phyloP scores from a whole-genome alignment of 2,113 vertebrate genomes.

The Datnioides undecimradiatus region DNA sequence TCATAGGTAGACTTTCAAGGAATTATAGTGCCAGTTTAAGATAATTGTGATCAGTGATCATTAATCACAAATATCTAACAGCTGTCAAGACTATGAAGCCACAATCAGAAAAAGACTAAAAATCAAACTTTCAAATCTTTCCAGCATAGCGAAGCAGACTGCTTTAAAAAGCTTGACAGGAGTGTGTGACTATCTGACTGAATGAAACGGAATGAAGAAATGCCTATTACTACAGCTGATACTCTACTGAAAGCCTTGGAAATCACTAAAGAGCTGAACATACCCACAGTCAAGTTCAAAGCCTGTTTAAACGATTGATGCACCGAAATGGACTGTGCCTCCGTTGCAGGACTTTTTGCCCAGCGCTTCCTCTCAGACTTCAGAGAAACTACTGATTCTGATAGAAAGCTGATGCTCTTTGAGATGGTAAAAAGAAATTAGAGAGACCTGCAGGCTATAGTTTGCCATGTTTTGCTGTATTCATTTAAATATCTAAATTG shows the following conservation, averaged over 20 bases:
- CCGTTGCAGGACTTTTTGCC: slow-evolving; percentile 44
- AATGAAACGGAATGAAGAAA: slow-evolving; percentile 35
- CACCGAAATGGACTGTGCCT: slow-evolving; percentile 44
- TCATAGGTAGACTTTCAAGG: slow-evolving; percentile 3
- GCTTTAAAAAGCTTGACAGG: slow-evolving; percentile 34
- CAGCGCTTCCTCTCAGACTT: slow-evolving; percentile 49
- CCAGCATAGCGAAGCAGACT: not conserved
- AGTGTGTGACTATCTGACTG: slow-evolving; percentile 29
- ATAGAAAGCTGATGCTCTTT: slow-evolving; percentile 55
- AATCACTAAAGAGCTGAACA: slow-evolving; percentile 56
- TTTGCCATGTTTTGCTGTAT: slow-evolving; percentile 53
- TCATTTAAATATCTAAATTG: slow-evolving; percentile 19
- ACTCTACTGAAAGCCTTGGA: slow-evolving; percentile 59
- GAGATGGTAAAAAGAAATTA: slow-evolving; percentile 56
- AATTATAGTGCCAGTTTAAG: slow-evolving; percentile 13
- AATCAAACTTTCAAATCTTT: slow-evolving; percentile 25
- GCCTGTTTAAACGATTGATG: slow-evolving; percentile 54
- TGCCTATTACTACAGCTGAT: slow-evolving; percentile 45
- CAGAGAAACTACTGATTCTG: slow-evolving; percentile 51
- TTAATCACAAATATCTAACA: no score
- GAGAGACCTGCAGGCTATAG: slow-evolving; percentile 33
- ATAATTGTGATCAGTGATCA: slow-evolving; percentile 19
- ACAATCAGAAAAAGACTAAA: not conserved
- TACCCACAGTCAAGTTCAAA: slow-evolving; percentile 60
- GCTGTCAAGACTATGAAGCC: not conserved